Evolutionary conservation across 2,888 invertebrate genomes (phyloP).

Genomic region (Timandra comae): DNA sequence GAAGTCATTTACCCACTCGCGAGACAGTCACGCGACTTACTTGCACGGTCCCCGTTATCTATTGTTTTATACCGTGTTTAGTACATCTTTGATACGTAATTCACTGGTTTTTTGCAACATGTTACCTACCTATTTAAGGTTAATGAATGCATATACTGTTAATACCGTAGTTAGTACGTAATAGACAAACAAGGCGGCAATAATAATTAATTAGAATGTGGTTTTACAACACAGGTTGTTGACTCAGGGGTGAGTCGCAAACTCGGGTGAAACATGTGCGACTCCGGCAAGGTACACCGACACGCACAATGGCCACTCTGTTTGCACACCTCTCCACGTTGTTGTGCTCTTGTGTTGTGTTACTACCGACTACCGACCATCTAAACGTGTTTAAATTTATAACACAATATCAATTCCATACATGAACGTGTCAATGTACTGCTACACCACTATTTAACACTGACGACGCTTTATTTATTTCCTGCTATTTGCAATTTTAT

Average conservation of each 20-base stretch:
- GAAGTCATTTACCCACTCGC: conserved; percentile 60
- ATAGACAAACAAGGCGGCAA: conserved; percentile 16
- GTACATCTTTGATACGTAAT: conserved; percentile 27
- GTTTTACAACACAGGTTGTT: conserved; percentile 44
- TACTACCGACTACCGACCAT: conserved; percentile 31
- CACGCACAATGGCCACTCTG: conserved; percentile 60
- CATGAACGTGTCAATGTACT: conserved; percentile 19
- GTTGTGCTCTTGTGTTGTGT: conserved; percentile 38
- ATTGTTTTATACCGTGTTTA: conserved; percentile 42
- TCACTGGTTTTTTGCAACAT: conserved; percentile 23
- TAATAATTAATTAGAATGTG: conserved; percentile 43
- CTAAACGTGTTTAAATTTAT: conserved; percentile 52
- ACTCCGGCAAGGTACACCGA: conserved; percentile 36
- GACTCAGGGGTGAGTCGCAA: conserved; percentile 48
- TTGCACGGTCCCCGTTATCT: conserved; percentile 41
- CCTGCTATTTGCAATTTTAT: too few relatives aligned
- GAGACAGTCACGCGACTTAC: conserved; percentile 62
- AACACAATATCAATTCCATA: conserved; percentile 39
- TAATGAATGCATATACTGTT: conserved; percentile 10
- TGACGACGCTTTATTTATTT: conserved; percentile 18
- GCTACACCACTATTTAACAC: conserved; percentile 10
- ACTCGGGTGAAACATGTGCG: conserved; percentile 49
- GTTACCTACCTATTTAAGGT: too few relatives aligned
- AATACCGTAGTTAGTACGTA: conserved; percentile 9
- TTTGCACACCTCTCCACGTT: conserved; percentile 43